phyloP scores from a whole-genome alignment of 2,797 vertebrate genomes.

The Eurystomus glaucurus region DNA sequence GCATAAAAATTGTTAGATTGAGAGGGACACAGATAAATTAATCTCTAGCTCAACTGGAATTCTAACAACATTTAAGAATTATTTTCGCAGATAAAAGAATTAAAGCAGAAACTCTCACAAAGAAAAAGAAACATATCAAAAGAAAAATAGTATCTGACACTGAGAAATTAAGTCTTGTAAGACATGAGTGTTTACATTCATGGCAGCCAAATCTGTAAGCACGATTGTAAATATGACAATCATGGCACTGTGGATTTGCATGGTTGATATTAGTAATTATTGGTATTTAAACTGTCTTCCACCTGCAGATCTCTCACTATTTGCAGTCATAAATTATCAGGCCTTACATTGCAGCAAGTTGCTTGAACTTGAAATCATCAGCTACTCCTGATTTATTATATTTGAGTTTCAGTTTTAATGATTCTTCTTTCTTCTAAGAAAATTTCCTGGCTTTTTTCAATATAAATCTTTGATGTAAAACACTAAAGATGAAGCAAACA shows the following conservation, averaged over 20 bases:
- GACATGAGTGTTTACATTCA: neutral
- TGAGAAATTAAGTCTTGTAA: slow-evolving; percentile 1
- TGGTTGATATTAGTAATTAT: slow-evolving; percentile 36
- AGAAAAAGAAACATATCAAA: neutral
- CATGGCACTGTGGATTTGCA: neutral
- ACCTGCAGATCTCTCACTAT: neutral
- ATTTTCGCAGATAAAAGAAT: neutral
- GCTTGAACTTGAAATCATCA: neutral
- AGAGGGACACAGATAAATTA: neutral
- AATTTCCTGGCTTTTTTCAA: neutral
- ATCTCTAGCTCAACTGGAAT: neutral
- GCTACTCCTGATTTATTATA: neutral
- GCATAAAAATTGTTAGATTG: neutral
- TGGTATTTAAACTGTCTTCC: neutral
- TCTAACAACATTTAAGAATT: neutral
- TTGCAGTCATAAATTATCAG: neutral
- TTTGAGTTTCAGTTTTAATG: neutral
- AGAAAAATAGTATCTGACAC: neutral
- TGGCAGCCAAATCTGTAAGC: neutral
- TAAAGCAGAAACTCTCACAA: neutral
- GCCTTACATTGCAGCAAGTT: neutral
- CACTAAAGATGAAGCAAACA: neutral
- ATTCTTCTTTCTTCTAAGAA: neutral
- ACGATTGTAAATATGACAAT: slow-evolving; percentile 41
- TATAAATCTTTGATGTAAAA: neutral